Conservation (phyloP, 2,797 vertebrate species). For the Psittacula derbiana region DNA sequence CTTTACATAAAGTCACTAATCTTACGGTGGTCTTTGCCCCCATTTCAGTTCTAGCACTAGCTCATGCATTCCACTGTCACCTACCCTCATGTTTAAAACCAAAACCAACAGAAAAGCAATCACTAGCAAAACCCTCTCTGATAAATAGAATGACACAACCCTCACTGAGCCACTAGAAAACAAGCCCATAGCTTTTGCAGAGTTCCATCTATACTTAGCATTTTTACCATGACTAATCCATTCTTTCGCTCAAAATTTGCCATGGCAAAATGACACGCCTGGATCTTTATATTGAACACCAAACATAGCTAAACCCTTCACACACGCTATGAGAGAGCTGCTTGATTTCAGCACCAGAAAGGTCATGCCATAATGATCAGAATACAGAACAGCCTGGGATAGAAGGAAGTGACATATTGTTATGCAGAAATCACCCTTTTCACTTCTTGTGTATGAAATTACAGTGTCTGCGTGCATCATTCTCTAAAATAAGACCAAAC, state of each 20-base stretch:
- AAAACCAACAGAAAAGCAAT: neutral
- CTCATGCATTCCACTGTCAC: neutral
- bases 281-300: neutral
- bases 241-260: conserved; percentile 32
- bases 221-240: conserved; percentile 51
- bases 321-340: neutral
- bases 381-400: neutral
- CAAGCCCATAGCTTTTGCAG: neutral
- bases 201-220: conserved; percentile 7
- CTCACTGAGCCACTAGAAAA: neutral
- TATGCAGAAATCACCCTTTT: conserved; percentile 37
- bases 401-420: conserved; percentile 7
- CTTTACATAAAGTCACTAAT: neutral
- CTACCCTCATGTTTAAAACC: neutral
- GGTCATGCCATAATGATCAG: conserved; percentile 24
- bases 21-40: neutral
- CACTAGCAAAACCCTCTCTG: neutral
- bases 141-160: neutral
- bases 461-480: neutral
- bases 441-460: neutral
- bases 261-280: neutral
- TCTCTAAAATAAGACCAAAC: conserved; percentile 37
- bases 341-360: conserved; percentile 43
- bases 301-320: conserved; percentile 29
- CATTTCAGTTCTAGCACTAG: neutral